Percentiles rank a stretch among this genome's conserved stretches.
phyloP scores from a whole-genome alignment of 2,113 vertebrate species.

The Phalacrocorax aristotelis region DNA sequence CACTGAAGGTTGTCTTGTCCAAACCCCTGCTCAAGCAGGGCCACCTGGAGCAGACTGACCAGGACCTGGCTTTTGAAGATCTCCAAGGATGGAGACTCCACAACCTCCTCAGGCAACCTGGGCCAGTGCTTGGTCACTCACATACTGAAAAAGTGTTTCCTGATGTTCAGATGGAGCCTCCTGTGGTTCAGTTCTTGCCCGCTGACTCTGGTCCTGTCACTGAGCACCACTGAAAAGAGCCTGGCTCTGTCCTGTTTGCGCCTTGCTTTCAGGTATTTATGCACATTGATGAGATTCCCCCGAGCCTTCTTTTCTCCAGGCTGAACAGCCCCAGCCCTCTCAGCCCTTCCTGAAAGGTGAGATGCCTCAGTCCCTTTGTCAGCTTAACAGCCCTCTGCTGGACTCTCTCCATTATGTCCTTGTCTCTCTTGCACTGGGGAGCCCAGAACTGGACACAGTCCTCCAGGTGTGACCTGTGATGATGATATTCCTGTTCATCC shows the following conservation, averaged over 20 bases:
- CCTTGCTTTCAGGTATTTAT: background rate
- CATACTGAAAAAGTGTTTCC: background rate
- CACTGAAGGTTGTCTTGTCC: background rate
- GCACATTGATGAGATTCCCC: background rate
- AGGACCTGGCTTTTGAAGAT: background rate
- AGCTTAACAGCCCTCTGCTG: background rate
- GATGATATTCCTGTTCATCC: background rate
- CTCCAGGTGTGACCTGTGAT: background rate
- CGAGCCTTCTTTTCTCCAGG: background rate
- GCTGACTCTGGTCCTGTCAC: background rate
- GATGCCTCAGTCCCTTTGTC: background rate
- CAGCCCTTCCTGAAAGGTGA: background rate
- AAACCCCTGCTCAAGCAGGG: background rate
- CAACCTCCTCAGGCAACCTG: background rate
- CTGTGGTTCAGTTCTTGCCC: background rate
- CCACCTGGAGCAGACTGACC: background rate
- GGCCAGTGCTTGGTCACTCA: background rate
- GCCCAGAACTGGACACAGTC: background rate
- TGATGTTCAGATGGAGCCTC: background rate
- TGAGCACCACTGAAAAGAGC: background rate
- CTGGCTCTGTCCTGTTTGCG: background rate
- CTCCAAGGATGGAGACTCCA: background rate
- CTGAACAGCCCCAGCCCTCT: background rate
- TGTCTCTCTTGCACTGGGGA: background rate
- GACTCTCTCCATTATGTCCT: background rate